Base-by-base conservation (phyloP, 2,113 vertebrate genomes). In the Xenopus laevis region DNA sequence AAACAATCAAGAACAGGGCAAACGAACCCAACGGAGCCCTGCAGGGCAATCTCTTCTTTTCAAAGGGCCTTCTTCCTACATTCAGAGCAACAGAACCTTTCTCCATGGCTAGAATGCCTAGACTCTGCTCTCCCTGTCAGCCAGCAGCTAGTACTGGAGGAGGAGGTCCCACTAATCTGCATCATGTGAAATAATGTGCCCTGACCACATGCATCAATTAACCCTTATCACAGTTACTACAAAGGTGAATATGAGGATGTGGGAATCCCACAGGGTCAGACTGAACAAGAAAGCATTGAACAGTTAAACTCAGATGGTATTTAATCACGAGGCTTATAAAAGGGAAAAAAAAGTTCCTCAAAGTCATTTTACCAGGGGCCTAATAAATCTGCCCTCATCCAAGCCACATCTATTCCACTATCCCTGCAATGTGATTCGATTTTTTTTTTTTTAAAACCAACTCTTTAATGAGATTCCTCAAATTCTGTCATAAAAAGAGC, bases 171-270 rank as follows among this genome's bases (percentile, higher is more conserved):
- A n/a, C 77, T 86, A 82, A 74, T 71, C 57, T 20, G 53, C 33
- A 70, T 86, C 87, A 87, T 87, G 84, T 88, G 88, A 84, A 78
- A 77, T 68, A 10, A 10, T 18, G 64, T 50, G 47, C 40, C 40
- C 44, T n/a, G 17, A 58, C 50, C 65, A 53, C 73, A 68, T 61
- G 65, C 53, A 23, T 55, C 52, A 47, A 20, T 63, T 50, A 59
- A 47, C 30, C 53, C 53, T 74, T 23, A 20, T 33, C 7, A 68
- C 20, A 65, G 68, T 57, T 21, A 47, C 30, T 33, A 13, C 20
- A 27, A 72, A 64, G n/a, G 33, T 74, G 52, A 18, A n/a, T 45
- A n/a, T 7, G 55, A 11, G 23, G 21, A 52, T 27, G 64, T 40
- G 27, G 17, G 23, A 12, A 30, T 16, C 64, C 55, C 71, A 33